Percentiles rank a stretch among this genome's conserved stretches.
Evolutionary conservation across 2,797 vertebrate species (phyloP).

Genomic region (Momotus momota): DNA sequence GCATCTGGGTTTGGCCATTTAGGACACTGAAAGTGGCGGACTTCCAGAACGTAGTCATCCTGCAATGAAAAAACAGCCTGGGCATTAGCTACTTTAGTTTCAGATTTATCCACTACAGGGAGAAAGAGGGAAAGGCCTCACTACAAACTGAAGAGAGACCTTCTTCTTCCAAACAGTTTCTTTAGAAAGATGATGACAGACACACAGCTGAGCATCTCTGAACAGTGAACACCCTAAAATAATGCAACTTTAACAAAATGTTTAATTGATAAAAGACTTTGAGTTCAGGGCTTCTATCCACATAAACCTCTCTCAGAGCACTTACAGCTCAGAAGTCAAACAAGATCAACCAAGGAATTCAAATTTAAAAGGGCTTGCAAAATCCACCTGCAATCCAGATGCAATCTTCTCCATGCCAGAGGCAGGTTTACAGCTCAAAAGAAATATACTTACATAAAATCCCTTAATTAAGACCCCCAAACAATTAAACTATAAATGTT

Average conservation of each 20-base stretch:
- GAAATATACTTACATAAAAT: neutral
- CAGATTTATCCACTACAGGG: neutral
- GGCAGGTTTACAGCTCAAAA: neutral
- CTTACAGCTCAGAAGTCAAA: neutral
- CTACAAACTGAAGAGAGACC: neutral
- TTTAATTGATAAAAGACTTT: neutral
- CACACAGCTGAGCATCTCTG: neutral
- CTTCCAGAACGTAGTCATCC: slow-evolving; percentile 98
- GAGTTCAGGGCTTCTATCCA: neutral
- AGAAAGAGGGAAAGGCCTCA: neutral
- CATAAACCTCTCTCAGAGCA: neutral
- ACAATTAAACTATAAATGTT: neutral
- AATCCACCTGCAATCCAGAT: neutral
- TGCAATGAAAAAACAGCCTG: slow-evolving; percentile 67
- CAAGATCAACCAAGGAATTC: neutral
- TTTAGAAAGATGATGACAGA: neutral
- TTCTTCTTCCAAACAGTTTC: neutral
- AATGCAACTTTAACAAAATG: neutral
- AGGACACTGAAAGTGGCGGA: slow-evolving; percentile 98
- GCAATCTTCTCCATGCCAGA: neutral
- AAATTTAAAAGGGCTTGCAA: neutral
- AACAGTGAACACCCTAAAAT: neutral
- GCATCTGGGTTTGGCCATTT: slow-evolving; percentile 98
- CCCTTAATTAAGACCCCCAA: neutral
- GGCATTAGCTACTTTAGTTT: neutral